Evolutionary conservation across 2,888 invertebrate species (phyloP).

Genomic region (Chouioia cunea): DNA sequence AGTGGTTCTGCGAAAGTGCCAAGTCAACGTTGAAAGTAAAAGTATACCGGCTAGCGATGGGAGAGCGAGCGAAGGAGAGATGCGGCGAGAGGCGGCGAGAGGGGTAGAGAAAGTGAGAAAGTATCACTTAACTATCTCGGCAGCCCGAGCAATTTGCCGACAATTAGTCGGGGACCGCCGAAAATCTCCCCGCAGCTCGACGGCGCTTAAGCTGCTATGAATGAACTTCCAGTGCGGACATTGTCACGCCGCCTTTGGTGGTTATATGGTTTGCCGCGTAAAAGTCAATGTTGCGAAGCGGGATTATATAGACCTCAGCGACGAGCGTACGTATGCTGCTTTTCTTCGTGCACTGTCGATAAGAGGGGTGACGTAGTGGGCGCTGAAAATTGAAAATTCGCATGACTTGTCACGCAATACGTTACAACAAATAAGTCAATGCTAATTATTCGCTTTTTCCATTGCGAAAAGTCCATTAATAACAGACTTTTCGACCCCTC

Average conservation of each 20-base stretch:
- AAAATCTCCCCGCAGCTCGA: slow-evolving; percentile 9
- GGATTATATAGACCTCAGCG: not conserved
- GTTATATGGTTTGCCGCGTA: slow-evolving; percentile 1
- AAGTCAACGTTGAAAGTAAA: no score
- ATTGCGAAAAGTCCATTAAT: no score
- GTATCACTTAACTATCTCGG: not conserved
- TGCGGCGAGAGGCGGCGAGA: no score
- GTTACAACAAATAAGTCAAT: slow-evolving; percentile 19
- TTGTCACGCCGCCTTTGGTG: slow-evolving; percentile 10
- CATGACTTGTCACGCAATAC: not conserved
- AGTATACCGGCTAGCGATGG: no score
- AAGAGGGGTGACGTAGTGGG: not conserved
- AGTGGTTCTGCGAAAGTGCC: no score
- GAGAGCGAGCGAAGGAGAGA: no score
- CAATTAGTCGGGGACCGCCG: slow-evolving; percentile 26
- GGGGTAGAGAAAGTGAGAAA: no score
- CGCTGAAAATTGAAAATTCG: no score
- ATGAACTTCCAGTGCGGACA: slow-evolving; percentile 19
- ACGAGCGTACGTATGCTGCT: no score
- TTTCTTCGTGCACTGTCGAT: not conserved
- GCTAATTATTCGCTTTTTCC: no score
- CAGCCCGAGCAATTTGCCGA: slow-evolving; percentile 9
- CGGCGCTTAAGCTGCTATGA: slow-evolving; percentile 24
- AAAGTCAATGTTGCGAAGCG: slow-evolving; percentile 33
- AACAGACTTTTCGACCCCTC: not conserved